Evolutionary conservation across 2,888 invertebrate genomes (phyloP), one percentile per base, ranked within the genome.

Genomic region (Archaeoteleia sp.): DNA sequence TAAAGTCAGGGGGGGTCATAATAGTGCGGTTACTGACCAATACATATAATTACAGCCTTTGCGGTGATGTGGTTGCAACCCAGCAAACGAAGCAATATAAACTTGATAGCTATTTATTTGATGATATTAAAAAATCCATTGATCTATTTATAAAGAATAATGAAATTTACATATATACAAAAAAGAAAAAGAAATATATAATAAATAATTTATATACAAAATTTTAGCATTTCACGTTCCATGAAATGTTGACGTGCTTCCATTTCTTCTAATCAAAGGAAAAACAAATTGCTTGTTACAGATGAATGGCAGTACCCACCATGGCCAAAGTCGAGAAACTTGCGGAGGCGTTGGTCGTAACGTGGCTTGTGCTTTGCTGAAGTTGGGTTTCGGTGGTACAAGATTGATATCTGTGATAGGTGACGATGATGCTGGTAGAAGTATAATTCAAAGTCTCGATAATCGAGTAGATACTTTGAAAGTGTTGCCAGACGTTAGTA

Each of bases 261-360:
- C n/a, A n/a, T n/a, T n/a, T n/a, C n/a, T n/a, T n/a, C n/a, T 9
- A 29, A 29, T 29, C 32, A 8, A 35, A 35, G 1, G 35, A n/a
- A n/a, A n/a, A n/a, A n/a, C n/a, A 15, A 9, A 65, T 70, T 67
- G 70, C 70, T 72, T 73, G 73, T 87, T 89, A 30, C 87, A 95
- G 92, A 79, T 92, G 46, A 92, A 96, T 79, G 96, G 95, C 17
- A 90, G 93, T 65, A 95, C 95, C 0, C 92, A 95, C 80, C 84
- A 86, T 0, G 92, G 93, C 14, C 84, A 86, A 58, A 89, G 91
- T 23, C 87, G 88, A 37, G 89, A 90, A 76, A 89, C 89, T 55
- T 90, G 90, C 4, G 98, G 98, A 7, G 98, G 98, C 8, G 98
- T 98, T 0, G 98, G 92, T 0, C 89, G 97, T 45, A 98, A 98